phyloP scores from a whole-genome alignment of 2,113 vertebrate species.

The Oreotragus oreotragus region DNA sequence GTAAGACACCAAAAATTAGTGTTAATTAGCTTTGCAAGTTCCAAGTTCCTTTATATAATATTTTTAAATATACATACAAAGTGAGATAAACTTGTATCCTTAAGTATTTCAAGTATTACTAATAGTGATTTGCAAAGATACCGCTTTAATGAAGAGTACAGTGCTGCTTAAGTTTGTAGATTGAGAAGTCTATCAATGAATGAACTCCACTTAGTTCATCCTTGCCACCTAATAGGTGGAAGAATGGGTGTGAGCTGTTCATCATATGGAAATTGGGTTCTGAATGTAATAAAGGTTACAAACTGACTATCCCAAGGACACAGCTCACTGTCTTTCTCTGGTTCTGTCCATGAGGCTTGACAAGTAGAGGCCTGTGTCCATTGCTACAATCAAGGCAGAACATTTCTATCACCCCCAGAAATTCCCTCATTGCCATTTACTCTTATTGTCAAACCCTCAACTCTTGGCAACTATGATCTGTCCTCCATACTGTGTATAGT shows the following conservation, averaged over 20 bases:
- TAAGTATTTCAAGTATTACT: not conserved
- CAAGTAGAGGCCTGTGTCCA: not conserved
- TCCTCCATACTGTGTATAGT: not conserved
- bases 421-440: not conserved
- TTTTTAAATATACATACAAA: not conserved
- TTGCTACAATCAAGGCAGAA: not conserved
- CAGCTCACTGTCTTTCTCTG: not conserved
- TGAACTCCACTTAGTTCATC: not conserved
- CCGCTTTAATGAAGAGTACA: not conserved
- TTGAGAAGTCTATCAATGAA: not conserved
- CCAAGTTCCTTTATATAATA: not conserved
- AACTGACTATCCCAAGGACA: not conserved
- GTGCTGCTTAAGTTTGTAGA: not conserved
- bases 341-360: not conserved
- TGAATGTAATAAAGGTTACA: not conserved
- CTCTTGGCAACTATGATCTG: not conserved
- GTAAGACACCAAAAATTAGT: not conserved
- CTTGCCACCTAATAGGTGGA: not conserved
- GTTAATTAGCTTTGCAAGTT: not conserved
- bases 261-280: not conserved
- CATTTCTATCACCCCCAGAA: not conserved
- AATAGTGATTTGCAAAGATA: not conserved
- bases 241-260: not conserved
- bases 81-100: not conserved
- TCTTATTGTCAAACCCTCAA: not conserved